phyloP scores from a whole-genome alignment of 2,888 invertebrate species.

The Dasysyrphus tricinctus region DNA sequence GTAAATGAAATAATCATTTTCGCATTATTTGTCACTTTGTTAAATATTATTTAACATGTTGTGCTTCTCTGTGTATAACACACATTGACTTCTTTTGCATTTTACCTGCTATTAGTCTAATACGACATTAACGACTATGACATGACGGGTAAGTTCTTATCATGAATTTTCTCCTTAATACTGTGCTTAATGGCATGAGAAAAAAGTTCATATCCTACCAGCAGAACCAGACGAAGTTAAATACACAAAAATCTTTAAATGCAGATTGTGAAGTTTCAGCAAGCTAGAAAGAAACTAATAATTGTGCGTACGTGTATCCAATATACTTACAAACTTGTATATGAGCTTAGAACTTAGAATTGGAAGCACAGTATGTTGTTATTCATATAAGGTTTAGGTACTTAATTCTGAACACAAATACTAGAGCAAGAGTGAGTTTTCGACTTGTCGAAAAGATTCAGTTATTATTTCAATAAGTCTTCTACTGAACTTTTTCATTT shows the following conservation, averaged over 20 bases:
- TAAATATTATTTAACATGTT: background rate
- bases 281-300: background rate
- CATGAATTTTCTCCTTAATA: conserved; percentile 10
- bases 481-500: background rate
- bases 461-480: conserved; percentile 15
- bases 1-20: background rate
- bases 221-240: background rate
- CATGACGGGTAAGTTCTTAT: conserved; percentile 1
- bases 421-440: background rate
- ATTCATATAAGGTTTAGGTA: background rate
- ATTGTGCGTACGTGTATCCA: background rate
- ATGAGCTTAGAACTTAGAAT: background rate
- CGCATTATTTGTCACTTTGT: background rate
- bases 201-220: background rate
- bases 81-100: background rate
- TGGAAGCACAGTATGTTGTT: background rate
- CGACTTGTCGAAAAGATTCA: conserved; percentile 12
- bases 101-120: background rate
- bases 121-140: conserved; percentile 16
- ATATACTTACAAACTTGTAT: background rate
- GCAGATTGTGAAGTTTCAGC: background rate
- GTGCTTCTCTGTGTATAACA: background rate
- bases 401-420: background rate
- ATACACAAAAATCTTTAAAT: conserved; percentile 1
- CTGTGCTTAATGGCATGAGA: background rate